Evolutionary conservation across 2,113 vertebrate species (phyloP), one percentile per base, ranked within the genome.

Genomic region (Paradisaea rubra): DNA sequence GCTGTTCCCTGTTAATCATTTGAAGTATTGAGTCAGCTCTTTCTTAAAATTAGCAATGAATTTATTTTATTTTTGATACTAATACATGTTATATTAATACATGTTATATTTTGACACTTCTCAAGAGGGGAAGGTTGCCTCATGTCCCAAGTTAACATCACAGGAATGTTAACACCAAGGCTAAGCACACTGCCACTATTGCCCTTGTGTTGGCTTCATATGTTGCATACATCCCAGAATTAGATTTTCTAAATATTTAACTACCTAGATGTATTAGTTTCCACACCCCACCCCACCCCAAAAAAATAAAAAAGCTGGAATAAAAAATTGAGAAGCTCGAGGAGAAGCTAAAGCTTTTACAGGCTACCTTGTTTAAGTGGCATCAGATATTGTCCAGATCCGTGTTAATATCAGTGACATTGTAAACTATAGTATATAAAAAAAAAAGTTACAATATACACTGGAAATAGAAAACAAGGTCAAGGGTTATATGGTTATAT

Each of bases 381-480:
- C 39, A 65, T 42, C 64, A 88, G 60, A 88, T 86, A 88, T 89
- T 78, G 66, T 35, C 92, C 61, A 74, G 47, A 79, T 72, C 45
- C 41, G 93, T 78, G 47, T 79, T 89, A 97, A 94, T 28, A 95
- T 59, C 88, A 96, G 72, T 78, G 42, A 30, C 49, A 60, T 77
- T 95, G 74, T 80, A 96, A 94, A 86, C 15, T 52, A 64, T 30
- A 92, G 81, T 77, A 94, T 31, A 56, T 39, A 7, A 22, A 50
- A 68, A 44, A 61, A 61, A 57, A 45, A 28, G 3, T 65, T 81
- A 79, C 41, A 89, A 7, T 81, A 52, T 44, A 28, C 39, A 53
- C 33, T 91, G 80, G 69, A 97, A 97, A 93, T 41, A 83, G 53
- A 94, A 96, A 97, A 96, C n/a, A 93, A 96, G 64, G 45, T 86